Percentiles rank a stretch among this genome's conserved stretches.
These are phyloP conservation scores for Agriotes lineatus DNA, from an alignment of 2,888 invertebrate genomes.

Conservation along the genomic window DNA sequence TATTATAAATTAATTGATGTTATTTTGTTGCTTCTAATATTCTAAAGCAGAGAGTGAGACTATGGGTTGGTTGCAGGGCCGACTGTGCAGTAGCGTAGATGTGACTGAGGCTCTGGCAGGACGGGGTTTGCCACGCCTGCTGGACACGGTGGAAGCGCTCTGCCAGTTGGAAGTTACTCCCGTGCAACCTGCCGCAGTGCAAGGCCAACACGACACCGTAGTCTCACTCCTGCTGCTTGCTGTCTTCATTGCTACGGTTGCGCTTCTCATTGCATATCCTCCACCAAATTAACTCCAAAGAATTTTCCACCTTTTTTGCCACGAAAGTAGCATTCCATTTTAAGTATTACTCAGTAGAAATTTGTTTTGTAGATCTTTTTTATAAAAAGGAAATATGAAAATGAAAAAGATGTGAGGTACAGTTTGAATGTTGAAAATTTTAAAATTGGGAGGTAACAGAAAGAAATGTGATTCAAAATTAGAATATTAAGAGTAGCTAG, in stretches of 20 bases:
- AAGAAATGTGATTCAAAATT: slow-evolving; percentile 10
- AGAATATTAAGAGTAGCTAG: background rate
- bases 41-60: slow-evolving; percentile 62
- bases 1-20: too few species aligned
- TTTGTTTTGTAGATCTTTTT: background rate
- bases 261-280: slow-evolving; percentile 67
- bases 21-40: too few species aligned
- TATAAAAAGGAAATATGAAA: background rate
- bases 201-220: slow-evolving; percentile 65
- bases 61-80: slow-evolving; percentile 71
- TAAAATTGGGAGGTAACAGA: background rate
- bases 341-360: background rate
- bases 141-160: slow-evolving; percentile 62
- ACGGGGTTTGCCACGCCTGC: slow-evolving; percentile 63
- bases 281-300: slow-evolving; percentile 63
- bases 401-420: background rate
- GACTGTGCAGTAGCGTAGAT: slow-evolving; percentile 71
- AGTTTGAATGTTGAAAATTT: background rate
- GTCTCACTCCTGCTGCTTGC: slow-evolving; percentile 68
- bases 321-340: slow-evolving; percentile 24
- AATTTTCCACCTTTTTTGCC: background rate
- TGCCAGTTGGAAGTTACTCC: slow-evolving; percentile 56
- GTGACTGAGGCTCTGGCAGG: slow-evolving; percentile 66
- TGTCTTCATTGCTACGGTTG: slow-evolving; percentile 66
- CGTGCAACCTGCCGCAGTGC: slow-evolving; percentile 51